Evolutionary conservation across 2,888 invertebrate genomes (phyloP).

Genomic region (Herminia tarsipennalis): DNA sequence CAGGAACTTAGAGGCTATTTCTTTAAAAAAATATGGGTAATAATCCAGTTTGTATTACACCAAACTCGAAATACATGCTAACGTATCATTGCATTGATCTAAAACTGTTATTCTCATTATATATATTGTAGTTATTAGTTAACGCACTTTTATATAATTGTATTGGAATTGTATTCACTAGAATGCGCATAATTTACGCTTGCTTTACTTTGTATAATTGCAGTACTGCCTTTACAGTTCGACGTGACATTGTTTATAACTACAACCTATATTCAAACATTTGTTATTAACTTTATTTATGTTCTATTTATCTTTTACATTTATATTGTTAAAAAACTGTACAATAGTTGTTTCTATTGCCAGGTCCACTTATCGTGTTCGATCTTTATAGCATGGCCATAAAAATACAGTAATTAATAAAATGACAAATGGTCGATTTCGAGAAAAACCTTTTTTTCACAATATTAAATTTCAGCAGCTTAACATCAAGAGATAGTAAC

Average conservation of each 20-base stretch:
- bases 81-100: conserved; percentile 41
- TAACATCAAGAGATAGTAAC: not conserved
- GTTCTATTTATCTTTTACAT: not conserved
- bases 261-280: conserved; percentile 2
- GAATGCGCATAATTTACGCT: conserved; percentile 29
- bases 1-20: conserved; percentile 22
- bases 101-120: conserved; percentile 21
- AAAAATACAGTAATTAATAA: no score
- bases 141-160: conserved; percentile 12
- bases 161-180: conserved; percentile 21
- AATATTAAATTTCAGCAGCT: no score
- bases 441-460: no score
- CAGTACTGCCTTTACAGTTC: conserved; percentile 26
- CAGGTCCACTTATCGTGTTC: no score
- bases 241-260: conserved; percentile 36
- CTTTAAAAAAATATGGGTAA: conserved; percentile 17
- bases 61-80: conserved; percentile 29
- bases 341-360: no score
- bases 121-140: conserved; percentile 22
- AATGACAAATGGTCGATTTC: no score
- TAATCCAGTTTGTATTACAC: not conserved
- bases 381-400: no score
- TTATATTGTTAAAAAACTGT: not conserved
- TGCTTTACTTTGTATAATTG: conserved; percentile 42
- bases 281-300: conserved; percentile 8